These are phyloP conservation scores for Melanerpes aurifrons DNA, from an alignment of 2,113 vertebrate genomes.

Conservation along the genomic window DNA sequence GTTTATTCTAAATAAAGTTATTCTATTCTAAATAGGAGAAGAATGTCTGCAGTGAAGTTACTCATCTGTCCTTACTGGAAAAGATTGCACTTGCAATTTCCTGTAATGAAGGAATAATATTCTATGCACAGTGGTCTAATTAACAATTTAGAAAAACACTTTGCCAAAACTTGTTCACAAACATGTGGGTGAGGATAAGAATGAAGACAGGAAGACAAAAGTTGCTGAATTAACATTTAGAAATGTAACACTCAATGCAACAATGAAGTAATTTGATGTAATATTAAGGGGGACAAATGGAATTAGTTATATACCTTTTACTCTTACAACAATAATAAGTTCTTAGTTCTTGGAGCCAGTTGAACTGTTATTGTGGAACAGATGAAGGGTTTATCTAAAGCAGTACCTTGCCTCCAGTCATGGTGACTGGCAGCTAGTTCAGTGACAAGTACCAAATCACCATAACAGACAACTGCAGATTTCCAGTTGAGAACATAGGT, in stretches of 20 bases:
- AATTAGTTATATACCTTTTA: conserved; percentile 12
- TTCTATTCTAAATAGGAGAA: not conserved
- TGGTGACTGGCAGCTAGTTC: not conserved
- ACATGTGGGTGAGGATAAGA: not conserved
- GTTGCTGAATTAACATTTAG: not conserved
- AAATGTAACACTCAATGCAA: not conserved
- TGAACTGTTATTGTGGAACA: not conserved
- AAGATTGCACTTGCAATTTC: not conserved
- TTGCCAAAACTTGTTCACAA: not conserved
- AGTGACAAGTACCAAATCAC: not conserved
- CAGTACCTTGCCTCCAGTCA: not conserved
- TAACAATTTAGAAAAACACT: conserved; percentile 3
- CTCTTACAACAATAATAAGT: not conserved
- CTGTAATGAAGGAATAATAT: conserved; percentile 22
- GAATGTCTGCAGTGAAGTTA: not conserved
- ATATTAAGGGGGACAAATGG: not conserved
- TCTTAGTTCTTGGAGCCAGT: not conserved
- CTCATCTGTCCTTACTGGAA: not conserved
- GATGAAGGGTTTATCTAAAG: not conserved
- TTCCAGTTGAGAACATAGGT: not conserved
- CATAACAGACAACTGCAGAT: not conserved
- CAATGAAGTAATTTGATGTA: not conserved
- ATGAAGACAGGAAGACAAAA: not conserved
- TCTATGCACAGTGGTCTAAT: conserved; percentile 23
- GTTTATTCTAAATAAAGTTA: no score